Percentiles rank a stretch among this genome's conserved stretches.
Evolutionary conservation across 2,113 vertebrate genomes (phyloP).

Genomic region (Carassius gibelio): DNA sequence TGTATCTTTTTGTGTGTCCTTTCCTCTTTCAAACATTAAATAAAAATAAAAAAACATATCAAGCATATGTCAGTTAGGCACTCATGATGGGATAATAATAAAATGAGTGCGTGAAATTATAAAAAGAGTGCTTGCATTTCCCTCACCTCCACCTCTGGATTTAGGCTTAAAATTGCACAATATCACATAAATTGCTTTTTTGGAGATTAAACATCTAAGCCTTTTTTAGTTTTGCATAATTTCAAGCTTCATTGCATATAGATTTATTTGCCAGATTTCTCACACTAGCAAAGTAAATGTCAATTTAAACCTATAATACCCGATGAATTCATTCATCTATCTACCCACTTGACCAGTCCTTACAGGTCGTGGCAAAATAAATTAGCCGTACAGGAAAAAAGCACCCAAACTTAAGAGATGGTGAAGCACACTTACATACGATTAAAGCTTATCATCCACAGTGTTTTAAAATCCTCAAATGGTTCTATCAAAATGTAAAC

Average conservation of each 20-base stretch:
- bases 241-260: slow-evolving; percentile 60
- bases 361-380: slow-evolving; percentile 50
- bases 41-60: slow-evolving; percentile 42
- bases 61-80: slow-evolving; percentile 54
- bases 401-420: slow-evolving; percentile 47
- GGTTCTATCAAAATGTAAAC: slow-evolving; percentile 75
- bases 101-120: slow-evolving; percentile 26
- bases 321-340: slow-evolving; percentile 3
- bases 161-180: slow-evolving; percentile 51
- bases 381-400: slow-evolving; percentile 43
- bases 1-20: slow-evolving; percentile 19
- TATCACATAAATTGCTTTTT: slow-evolving; percentile 23
- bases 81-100: slow-evolving; percentile 20
- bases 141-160: slow-evolving; percentile 39
- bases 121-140: slow-evolving; percentile 44
- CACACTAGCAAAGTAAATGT: slow-evolving; percentile 36
- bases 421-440: slow-evolving; percentile 48
- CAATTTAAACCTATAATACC: slow-evolving; percentile 34
- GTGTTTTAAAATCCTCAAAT: slow-evolving; percentile 67
- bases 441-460: slow-evolving; percentile 67
- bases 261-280: slow-evolving; percentile 47
- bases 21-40: slow-evolving; percentile 51
- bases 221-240: slow-evolving; percentile 43
- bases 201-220: slow-evolving; percentile 35
- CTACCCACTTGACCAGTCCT: slow-evolving; percentile 36